Base-by-base conservation (phyloP, 2,113 vertebrate genomes). In the Odobenus rosmarus region DNA sequence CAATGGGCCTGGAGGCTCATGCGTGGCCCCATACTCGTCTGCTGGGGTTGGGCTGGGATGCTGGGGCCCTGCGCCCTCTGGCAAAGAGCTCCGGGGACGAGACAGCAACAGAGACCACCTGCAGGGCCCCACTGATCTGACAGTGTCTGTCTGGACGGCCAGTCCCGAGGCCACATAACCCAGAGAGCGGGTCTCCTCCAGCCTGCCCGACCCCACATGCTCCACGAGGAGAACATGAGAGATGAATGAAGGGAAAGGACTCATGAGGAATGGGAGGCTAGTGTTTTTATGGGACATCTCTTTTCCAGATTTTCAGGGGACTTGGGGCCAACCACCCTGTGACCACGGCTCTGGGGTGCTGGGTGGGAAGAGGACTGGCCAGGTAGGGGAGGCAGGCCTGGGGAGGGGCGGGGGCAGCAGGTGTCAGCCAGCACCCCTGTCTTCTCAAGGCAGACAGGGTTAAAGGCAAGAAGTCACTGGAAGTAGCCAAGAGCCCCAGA, bases 181-280 rank as follows among this genome's bases (percentile, higher is more conserved):
- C 4, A 0, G 36, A 11, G 3, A 24, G 18, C 5, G 16, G 26
- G 21, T 18, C 42, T 46, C 42, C 13, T 7, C 13, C 26, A 24
- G 67, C n/a, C 36, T 3, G 7, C 14, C 49, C 2, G 46, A 5
- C 71, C 1, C 3, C 31, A 6, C 23, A 0, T 0, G 5, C 24
- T 14, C 64, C 49, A 57, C 16, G 7, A 11, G 39, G 18, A 69
- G 80, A 16, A n/a, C 0, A 0, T 0, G 3, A 8, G 15, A 62
- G 24, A 15, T 7, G 42, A 72, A 72, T 0, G 42, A 81, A 74
- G 19, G 26, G n/a, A 62, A 19, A 18, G 0, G 1, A 62, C 15
- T 28, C 21, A 0, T 16, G 1, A 67, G 36, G 31, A 24, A 77
- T 8, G 18, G 24, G 39, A 28, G 24, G 59, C 31, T 21, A 5